Evolutionary conservation across 2,888 invertebrate species (phyloP), one percentile per base, ranked within the genome.

Genomic region (Drosophila niveifrons): DNA sequence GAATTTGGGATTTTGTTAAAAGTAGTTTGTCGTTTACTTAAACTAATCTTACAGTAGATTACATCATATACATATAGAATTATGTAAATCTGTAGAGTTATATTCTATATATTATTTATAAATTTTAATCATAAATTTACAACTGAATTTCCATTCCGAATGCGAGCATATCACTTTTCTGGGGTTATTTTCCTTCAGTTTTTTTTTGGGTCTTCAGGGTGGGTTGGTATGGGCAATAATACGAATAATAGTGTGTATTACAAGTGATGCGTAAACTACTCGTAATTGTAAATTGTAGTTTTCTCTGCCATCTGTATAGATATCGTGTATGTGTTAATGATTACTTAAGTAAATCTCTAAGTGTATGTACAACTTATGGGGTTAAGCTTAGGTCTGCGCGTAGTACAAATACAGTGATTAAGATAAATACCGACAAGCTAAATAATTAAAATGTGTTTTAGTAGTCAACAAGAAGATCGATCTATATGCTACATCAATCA

Each of bases 361-460:
- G 4, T 46, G 39, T 88, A 88, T 82, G 28, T 82, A 82, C 89
- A 82, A 59, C 55, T 81, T 80, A 87, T 77, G 65, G 66, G 31
- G 29, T 57, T 75, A 70, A 65, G 17, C 48, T 44, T 47, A 66
- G n/a, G 36, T 18, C 43, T 47, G 39, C 51, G 15, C 23, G 28
- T 58, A 48, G 36, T 36, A 31, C n/a, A 56, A 48, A 52, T 34
- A 17, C 43, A 15, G 17, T 36, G 39, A 11, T 18, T 56, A 31
- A 36, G 7, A 46, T 61, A 23, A 23, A 23, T 23, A 23, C 23
- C 23, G 13, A 56, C 29, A 50, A 59, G 18, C 68, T 67, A 46
- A 61, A 41, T 52, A 61, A 46, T 52, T 31, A 39, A 39, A 66
- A 59, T 31, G 44, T 34, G 13, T 8, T 29, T 48, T 18, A 64